Evolutionary conservation across 2,797 vertebrate genomes (phyloP).

Genomic region (Octomys mimax): DNA sequence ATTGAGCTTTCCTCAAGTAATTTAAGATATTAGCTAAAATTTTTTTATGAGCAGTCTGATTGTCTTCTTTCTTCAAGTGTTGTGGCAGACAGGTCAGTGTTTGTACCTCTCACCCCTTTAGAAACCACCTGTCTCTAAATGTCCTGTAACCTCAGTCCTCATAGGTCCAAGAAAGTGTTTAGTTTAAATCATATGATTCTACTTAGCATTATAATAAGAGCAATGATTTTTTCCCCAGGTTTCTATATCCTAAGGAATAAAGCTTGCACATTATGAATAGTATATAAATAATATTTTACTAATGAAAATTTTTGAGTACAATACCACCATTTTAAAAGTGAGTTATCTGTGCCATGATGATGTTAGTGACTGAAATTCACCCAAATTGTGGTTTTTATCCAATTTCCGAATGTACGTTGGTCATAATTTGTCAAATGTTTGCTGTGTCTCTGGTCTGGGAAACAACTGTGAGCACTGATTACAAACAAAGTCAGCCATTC

Average conservation of each 20-base stretch:
- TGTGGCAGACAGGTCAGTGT: background rate
- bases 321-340: background rate
- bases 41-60: background rate
- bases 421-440: background rate
- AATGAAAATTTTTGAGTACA: constrained; percentile 15
- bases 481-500: background rate
- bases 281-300: background rate
- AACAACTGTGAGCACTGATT: background rate
- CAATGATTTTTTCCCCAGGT: background rate
- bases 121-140: background rate
- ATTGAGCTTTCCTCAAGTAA: background rate
- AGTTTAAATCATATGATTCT: background rate
- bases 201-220: background rate
- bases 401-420: background rate
- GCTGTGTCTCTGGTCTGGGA: background rate
- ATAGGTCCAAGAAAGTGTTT: background rate
- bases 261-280: background rate
- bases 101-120: background rate
- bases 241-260: background rate
- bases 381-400: background rate
- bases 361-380: background rate
- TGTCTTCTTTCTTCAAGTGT: background rate
- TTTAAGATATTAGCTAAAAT: background rate
- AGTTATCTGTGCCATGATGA: background rate
- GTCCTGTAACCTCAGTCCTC: background rate